phyloP scores from a whole-genome alignment of 2,888 invertebrate genomes.

The Drosophila prolongata region DNA sequence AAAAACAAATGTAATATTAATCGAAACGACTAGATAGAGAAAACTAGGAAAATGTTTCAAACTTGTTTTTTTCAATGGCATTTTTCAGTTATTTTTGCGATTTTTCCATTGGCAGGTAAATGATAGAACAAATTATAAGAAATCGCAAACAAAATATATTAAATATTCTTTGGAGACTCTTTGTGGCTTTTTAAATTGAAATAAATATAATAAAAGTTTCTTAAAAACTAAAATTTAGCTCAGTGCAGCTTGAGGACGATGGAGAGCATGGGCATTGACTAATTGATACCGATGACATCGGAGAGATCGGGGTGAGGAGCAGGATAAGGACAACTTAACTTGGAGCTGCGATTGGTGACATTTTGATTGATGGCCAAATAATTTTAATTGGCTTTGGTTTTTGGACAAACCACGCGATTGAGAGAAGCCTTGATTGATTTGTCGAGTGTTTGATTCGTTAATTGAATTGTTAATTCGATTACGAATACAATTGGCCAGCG shows the following conservation, averaged over 20 bases:
- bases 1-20: too few relatives aligned
- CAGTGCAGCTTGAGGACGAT: conserved; percentile 7
- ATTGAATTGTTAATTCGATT: conserved; percentile 36
- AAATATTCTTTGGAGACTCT: too few relatives aligned
- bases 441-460: conserved; percentile 38
- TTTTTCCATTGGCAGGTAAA: too few relatives aligned
- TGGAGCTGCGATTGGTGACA: conserved; percentile 43
- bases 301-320: background rate
- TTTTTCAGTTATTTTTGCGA: too few relatives aligned
- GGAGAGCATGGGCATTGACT: conserved; percentile 15
- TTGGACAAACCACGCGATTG: conserved; percentile 30
- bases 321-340: conserved; percentile 2
- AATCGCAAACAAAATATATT: too few relatives aligned
- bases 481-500: background rate
- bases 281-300: conserved; percentile 25
- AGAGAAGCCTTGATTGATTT: conserved; percentile 45
- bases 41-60: too few relatives aligned
- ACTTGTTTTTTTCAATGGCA: too few relatives aligned
- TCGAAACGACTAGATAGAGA: too few relatives aligned
- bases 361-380: conserved; percentile 70
- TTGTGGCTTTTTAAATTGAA: too few relatives aligned
- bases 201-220: too few relatives aligned
- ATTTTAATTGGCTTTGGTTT: conserved; percentile 61
- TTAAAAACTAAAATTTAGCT: background rate
- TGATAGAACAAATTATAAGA: too few relatives aligned